Percentiles rank a stretch among this genome's conserved stretches.
phyloP scores from a whole-genome alignment of 2,797 vertebrate genomes.

The Poecilia wingei region DNA sequence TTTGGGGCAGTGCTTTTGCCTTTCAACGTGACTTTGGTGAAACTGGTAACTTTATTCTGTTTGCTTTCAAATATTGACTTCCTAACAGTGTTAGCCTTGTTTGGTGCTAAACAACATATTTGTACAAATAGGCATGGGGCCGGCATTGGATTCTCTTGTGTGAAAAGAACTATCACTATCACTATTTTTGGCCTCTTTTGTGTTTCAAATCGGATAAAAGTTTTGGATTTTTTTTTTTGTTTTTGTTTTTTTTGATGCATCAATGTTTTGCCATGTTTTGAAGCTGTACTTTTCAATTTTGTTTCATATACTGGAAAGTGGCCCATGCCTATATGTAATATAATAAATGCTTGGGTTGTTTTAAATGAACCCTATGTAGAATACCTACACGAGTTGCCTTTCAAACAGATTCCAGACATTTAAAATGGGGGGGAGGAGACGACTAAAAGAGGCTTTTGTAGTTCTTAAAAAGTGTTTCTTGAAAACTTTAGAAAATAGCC shows the following conservation, averaged over 20 bases:
- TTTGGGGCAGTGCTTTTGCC: slow-evolving; percentile 64
- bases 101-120: slow-evolving; percentile 51
- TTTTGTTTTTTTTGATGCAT: neutral
- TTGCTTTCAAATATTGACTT: slow-evolving; percentile 46
- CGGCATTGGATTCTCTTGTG: neutral
- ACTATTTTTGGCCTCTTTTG: neutral
- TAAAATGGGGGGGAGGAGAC: neutral
- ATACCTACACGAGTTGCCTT: slow-evolving; percentile 15
- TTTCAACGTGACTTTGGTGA: slow-evolving; percentile 52
- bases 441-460: neutral
- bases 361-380: slow-evolving; percentile 41
- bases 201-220: neutral
- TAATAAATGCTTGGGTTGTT: slow-evolving; percentile 51
- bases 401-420: slow-evolving; percentile 28
- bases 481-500: slow-evolving; percentile 71
- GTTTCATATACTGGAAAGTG: too few species aligned
- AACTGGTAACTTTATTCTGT: slow-evolving; percentile 30
- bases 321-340: neutral
- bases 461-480: slow-evolving; percentile 54
- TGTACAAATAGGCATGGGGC: neutral
- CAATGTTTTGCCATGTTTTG: neutral
- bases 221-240: neutral
- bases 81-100: slow-evolving; percentile 70
- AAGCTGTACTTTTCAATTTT: neutral
- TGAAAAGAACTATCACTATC: neutral